Conservation (phyloP, 2,888 invertebrate genomes). For the Cosmopolites sordidus region DNA sequence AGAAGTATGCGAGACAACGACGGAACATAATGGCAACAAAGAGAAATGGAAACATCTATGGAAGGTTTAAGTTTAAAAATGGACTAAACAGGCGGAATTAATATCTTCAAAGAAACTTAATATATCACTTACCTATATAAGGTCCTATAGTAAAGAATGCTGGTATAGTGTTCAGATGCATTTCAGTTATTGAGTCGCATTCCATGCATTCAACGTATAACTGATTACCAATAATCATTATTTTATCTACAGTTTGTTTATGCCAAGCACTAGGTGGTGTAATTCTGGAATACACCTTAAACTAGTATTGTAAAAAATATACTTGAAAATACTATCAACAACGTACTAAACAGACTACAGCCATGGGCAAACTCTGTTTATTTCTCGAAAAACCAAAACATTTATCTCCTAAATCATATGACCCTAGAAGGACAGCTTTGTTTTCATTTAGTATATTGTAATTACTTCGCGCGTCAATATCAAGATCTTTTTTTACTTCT, state of each 20-base stretch:
- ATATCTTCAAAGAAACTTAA: too few relatives aligned
- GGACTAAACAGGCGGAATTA: too few relatives aligned
- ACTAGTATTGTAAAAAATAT: constrained; percentile 3
- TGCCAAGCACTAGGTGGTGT: constrained; percentile 61
- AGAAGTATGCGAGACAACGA: too few relatives aligned
- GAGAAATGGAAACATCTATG: too few relatives aligned
- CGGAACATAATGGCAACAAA: too few relatives aligned
- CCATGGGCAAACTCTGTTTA: constrained; percentile 59
- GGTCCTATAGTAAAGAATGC: constrained; percentile 56
- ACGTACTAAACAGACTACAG: constrained; percentile 53
- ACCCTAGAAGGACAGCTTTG: constrained; percentile 56
- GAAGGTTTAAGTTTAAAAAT: too few relatives aligned
- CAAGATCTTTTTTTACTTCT: constrained; percentile 41
- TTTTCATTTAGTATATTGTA: constrained; percentile 55
- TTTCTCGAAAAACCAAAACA: constrained; percentile 57
- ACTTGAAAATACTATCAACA: neutral
- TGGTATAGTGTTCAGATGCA: constrained; percentile 55
- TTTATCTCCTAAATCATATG: constrained; percentile 56
- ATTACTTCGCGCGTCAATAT: constrained; percentile 53
- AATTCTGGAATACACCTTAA: constrained; percentile 58
- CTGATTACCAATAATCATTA: constrained; percentile 57
- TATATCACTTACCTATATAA: constrained; percentile 40
- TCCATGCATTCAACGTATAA: constrained; percentile 54
- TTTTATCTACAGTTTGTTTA: constrained; percentile 56
- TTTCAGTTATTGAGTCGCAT: constrained; percentile 50